Evolutionary conservation across 2,113 vertebrate species (phyloP).

Genomic region (Dasyurus viverrinus): DNA sequence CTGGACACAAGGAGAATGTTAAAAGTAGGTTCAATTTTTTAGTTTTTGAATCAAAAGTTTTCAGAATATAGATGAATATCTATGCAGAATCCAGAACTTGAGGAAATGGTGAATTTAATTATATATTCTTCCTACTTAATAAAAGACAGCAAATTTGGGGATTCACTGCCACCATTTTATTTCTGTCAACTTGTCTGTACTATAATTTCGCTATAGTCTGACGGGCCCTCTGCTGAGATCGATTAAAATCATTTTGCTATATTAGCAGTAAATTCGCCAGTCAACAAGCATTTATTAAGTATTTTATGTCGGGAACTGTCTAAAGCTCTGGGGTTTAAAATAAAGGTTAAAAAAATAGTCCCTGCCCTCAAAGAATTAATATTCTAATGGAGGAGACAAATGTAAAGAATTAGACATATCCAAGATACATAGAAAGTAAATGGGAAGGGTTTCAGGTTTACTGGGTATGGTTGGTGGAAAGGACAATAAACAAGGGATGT

Average conservation of each 20-base stretch:
- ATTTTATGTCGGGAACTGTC: neutral
- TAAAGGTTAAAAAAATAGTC: neutral
- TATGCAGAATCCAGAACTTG: neutral
- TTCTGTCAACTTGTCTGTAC: neutral
- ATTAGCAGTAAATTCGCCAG: constrained; percentile 2
- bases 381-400: neutral
- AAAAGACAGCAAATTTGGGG: neutral
- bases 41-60: neutral
- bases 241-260: constrained; percentile 47
- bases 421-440: neutral
- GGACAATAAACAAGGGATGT: neutral
- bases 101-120: neutral
- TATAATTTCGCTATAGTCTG: neutral
- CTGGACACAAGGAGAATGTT: neutral
- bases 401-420: neutral
- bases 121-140: neutral
- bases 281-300: neutral
- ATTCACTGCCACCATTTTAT: neutral
- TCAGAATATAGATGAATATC: neutral
- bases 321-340: neutral
- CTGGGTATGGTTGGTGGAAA: neutral
- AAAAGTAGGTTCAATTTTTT: neutral
- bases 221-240: constrained; percentile 36
- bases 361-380: neutral
- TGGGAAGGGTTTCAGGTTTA: neutral